Base-by-base conservation (phyloP, 2,113 vertebrate genomes). In the Micromys minutus region DNA sequence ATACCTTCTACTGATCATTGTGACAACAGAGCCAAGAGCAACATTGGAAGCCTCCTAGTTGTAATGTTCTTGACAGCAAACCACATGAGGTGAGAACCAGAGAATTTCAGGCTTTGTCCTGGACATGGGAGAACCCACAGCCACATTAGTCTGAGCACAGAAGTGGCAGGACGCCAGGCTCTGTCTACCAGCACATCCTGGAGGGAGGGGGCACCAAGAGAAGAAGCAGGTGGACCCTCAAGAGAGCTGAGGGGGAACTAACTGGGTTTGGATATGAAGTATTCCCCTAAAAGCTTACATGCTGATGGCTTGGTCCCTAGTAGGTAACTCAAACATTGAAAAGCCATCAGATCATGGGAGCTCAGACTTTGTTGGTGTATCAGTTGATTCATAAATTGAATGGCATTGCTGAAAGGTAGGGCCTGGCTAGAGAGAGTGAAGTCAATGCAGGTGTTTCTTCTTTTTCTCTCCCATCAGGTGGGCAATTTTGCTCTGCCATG, bases 21-120 rank as follows among this genome's bases (percentile, higher is more conserved):
- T 50, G 77, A 87, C 52, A 92, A 69, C 50, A 93, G 88, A 94
- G 39, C 21, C 42, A 76, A 47, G 36, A 55, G 63, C 52, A 10
- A 71, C 45, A 55, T 45, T 26, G 84, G 87, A 93, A 87, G 12
- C n/a, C 50, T 89, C 93, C 84, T 84, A 55, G 87, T 71, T 90
- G 50, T 57, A 93, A 24, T 47, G 45, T 81, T 94, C 47, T 92
- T 91, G 95, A 95, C 71, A 96, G 88, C 67, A 67, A 89, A 87
- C 19, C 80, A 93, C 85, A 92, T 50, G 79, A 92, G 39, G 71
- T 34, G 83, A 95, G 34, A 61, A 95, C 29, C 16, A 2, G 55
- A 92, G 86, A 96, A 83, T 86, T 71, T 94, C 89, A 93, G 21
- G 55, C 79, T 89, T 89, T 31, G 39, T 92, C 55, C 55, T 59